phyloP scores from a whole-genome alignment of 1,140 invertebrate genomes.

The Schlechtendalia chinensis region DNA sequence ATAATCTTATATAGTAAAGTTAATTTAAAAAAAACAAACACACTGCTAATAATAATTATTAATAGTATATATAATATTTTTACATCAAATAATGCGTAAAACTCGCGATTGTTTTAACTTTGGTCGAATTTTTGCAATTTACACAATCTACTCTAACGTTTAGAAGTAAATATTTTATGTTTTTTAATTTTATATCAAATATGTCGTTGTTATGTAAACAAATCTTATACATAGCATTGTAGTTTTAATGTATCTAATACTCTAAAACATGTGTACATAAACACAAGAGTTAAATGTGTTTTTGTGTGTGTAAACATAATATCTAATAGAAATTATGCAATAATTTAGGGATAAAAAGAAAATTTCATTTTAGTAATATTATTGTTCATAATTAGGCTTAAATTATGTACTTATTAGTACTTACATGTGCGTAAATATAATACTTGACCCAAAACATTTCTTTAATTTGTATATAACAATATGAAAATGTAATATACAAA shows the following conservation, averaged over 20 bases:
- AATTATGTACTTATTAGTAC: background rate
- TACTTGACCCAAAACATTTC: background rate
- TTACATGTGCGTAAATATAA: background rate
- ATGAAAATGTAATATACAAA: background rate
- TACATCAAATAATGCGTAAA: slow-evolving; percentile 27
- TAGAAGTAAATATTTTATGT: background rate
- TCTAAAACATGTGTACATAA: background rate
- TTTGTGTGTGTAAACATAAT: background rate
- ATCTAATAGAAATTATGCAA: background rate
- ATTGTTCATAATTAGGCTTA: background rate
- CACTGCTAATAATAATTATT: slow-evolving; percentile 15
- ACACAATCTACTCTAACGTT: slow-evolving; percentile 14
- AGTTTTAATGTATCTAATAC: background rate
- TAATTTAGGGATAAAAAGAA: background rate
- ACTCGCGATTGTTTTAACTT: slow-evolving; percentile 39
- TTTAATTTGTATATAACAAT: background rate
- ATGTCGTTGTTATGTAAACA: slow-evolving; percentile 9
- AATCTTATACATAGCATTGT: background rate
- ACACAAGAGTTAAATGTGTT: background rate
- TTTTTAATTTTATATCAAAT: slow-evolving; percentile 4
- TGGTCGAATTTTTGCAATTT: slow-evolving; percentile 26
- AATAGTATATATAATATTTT: slow-evolving; percentile 36
- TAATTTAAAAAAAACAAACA: background rate
- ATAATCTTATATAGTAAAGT: slow-evolving; percentile 19
- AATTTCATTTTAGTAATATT: background rate